Evolutionary conservation across 2,888 invertebrate genomes (phyloP).

Genomic region (Parasteatoda lunata): DNA sequence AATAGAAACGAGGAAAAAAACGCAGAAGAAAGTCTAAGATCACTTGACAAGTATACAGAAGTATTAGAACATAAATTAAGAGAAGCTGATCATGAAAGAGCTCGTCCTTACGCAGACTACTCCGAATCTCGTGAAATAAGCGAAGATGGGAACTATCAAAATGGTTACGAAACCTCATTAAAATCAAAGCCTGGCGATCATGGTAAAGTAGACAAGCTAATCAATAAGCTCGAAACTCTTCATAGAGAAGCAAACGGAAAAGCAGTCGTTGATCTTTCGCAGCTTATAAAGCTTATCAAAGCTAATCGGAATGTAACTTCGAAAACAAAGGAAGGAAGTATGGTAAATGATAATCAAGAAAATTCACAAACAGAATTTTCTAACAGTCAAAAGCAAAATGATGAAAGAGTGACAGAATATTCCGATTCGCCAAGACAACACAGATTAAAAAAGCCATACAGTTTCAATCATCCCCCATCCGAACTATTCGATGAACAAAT

Average conservation of each 20-base stretch:
- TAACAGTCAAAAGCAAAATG: no score
- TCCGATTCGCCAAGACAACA: no score
- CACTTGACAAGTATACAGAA: neutral
- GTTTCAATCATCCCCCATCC: no score
- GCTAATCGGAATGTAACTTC: slow-evolving; percentile 32
- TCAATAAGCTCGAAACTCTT: slow-evolving; percentile 53
- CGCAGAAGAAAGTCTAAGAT: neutral
- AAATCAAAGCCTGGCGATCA: slow-evolving; percentile 16
- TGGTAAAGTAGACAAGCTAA: slow-evolving; percentile 36
- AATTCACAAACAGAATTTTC: no score
- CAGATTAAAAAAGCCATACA: no score
- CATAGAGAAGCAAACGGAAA: slow-evolving; percentile 48
- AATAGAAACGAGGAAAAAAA: neutral
- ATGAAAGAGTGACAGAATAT: no score
- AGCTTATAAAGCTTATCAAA: slow-evolving; percentile 43
- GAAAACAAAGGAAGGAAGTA: neutral
- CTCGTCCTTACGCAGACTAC: neutral
- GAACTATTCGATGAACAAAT: no score
- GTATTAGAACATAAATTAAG: no score
- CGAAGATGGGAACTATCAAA: neutral
- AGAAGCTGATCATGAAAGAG: neutral
- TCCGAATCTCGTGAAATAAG: neutral
- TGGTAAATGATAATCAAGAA: no score
- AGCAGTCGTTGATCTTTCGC: slow-evolving; percentile 48
- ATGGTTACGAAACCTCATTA: neutral